phyloP scores from a whole-genome alignment of 2,113 vertebrate genomes.

The Cyrtonyx montezumae region DNA sequence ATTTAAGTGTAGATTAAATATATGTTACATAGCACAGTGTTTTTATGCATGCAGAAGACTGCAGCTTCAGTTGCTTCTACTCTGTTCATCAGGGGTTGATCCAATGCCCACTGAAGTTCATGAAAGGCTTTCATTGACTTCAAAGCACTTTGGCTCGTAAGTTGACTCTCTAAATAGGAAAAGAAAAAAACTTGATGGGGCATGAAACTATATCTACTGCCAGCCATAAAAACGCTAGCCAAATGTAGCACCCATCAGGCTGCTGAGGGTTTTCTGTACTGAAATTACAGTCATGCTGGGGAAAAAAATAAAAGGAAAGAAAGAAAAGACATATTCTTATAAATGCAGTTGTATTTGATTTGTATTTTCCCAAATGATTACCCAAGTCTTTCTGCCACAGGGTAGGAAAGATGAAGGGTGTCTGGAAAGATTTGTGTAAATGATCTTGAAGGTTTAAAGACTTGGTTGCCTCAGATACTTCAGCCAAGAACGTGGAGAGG shows the following conservation, averaged over 20 bases:
- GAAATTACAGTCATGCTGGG: neutral
- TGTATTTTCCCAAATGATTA: neutral
- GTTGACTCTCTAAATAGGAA: neutral
- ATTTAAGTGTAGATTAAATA: neutral
- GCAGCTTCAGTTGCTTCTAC: neutral
- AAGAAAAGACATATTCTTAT: neutral
- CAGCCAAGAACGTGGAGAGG: neutral
- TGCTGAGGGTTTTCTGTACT: neutral
- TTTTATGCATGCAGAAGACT: neutral
- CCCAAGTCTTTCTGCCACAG: neutral
- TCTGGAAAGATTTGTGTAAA: neutral
- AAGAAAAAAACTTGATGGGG: neutral
- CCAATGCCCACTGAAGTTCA: neutral
- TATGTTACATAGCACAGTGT: neutral
- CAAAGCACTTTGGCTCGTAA: neutral
- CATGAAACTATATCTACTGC: neutral
- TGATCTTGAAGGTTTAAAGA: neutral
- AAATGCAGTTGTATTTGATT: neutral
- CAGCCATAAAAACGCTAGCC: neutral
- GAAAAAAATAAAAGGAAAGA: neutral
- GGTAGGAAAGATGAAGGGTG: neutral
- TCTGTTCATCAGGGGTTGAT: neutral
- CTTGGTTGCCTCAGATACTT: neutral
- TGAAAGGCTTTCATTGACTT: neutral
- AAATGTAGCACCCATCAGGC: slow-evolving; percentile 11